These are phyloP conservation scores for Aphaenogaster floridana DNA, from an alignment of 1,140 invertebrate genomes.

Conservation along the genomic window DNA sequence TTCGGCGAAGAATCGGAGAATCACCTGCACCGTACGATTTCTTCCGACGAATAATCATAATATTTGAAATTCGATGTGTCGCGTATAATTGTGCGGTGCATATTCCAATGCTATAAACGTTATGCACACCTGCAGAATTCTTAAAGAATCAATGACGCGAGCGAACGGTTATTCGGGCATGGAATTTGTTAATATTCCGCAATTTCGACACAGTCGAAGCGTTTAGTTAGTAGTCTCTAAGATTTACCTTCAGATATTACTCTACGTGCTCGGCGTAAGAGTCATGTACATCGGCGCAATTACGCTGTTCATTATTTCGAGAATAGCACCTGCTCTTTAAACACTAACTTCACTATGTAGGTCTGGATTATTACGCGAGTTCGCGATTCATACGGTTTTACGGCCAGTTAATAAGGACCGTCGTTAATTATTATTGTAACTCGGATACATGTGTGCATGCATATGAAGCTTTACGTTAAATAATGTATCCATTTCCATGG, in stretches of 20 bases:
- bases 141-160: background rate
- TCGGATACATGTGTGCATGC: background rate
- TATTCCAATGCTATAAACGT: background rate
- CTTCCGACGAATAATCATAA: background rate
- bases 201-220: conserved; percentile 22
- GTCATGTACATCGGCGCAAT: conserved; percentile 41
- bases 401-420: conserved; percentile 51
- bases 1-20: background rate
- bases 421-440: conserved; percentile 51
- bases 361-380: conserved; percentile 48
- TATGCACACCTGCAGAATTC: background rate
- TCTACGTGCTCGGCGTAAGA: conserved; percentile 8
- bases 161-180: background rate
- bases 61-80: background rate
- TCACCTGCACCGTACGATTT: background rate
- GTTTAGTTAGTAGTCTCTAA: conserved; percentile 19
- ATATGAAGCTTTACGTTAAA: background rate
- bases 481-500: background rate
- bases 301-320: conserved; percentile 57
- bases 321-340: conserved; percentile 59
- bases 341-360: conserved; percentile 35
- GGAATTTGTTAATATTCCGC: conserved; percentile 11
- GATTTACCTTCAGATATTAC: conserved; percentile 35
- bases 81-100: conserved; percentile 6
- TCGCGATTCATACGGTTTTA: conserved; percentile 50